Evolutionary conservation across 2,888 invertebrate genomes (phyloP), one percentile per base, ranked within the genome.

Genomic region (Ectemnius lituratus): DNA sequence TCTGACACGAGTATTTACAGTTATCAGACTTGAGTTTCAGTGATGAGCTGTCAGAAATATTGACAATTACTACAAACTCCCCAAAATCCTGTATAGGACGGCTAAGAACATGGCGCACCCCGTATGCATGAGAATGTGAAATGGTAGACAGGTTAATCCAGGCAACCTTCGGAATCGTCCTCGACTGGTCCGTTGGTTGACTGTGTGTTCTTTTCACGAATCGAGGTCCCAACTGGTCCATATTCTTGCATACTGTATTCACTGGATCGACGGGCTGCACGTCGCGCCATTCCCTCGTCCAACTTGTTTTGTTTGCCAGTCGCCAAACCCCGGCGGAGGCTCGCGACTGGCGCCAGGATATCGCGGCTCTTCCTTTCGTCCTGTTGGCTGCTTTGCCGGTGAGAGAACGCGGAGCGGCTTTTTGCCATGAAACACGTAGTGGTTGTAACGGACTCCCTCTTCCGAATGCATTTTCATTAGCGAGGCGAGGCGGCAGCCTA

Each of bases 341-440:
- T 70, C 63, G 64, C 73, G 79, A 80, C 84, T 85, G 85, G 82
- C 82, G 85, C 85, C 85, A 80, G 80, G 80, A 85, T 78, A 80
- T 82, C 80, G 68, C 79, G 75, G 63, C 63, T 69, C 70, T 70
- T 66, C 57, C 56, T 16, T 46, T 75, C 16, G 49, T 59, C 56
- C 37, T 57, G 14, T 56, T 27, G 37, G 47, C 46, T 2, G 23
- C 27, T 58, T 73, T 75, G 76, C 70, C 77, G 69, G 64, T 67
- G 58, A 64, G 66, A 63, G 60, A 68, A 65, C 70, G 75, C 73
- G 68, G 59, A 64, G 37, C 67, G 56, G 65, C 52, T 71, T 76
- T 80, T 80, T 76, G 75, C 68, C 69, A 63, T 60, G 37, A n/a
- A 20, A 52, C 63, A 67, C 75, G 64, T 73, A 78, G 79, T 82